These are phyloP conservation scores for Aphaenogaster floridana DNA, from an alignment of 1,140 invertebrate species.

Conservation along the genomic window DNA sequence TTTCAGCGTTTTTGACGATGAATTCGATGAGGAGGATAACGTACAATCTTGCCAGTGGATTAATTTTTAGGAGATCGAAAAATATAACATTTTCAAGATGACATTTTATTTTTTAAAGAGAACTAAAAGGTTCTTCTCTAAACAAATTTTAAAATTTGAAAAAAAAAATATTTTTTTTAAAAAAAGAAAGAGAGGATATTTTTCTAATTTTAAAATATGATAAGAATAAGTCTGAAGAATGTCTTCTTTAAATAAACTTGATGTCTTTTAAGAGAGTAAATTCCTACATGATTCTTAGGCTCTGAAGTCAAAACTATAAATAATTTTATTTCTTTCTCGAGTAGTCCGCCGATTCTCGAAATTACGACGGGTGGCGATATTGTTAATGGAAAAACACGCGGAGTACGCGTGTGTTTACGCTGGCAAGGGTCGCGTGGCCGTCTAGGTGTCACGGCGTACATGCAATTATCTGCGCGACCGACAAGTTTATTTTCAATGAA, in stretches of 20 bases:
- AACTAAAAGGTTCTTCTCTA: neutral
- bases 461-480: conserved; percentile 47
- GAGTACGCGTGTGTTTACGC: neutral
- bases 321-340: conserved; percentile 1
- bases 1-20: conserved; percentile 12
- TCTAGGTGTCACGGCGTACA: conserved; percentile 4
- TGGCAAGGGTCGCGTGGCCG: conserved; percentile 43
- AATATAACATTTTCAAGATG: neutral
- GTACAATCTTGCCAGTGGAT: conserved; percentile 7
- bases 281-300: neutral
- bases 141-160: neutral
- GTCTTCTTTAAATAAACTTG: neutral
- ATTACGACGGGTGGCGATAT: neutral
- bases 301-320: neutral
- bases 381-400: neutral
- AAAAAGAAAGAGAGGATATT: neutral
- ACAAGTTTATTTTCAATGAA: conserved; percentile 70
- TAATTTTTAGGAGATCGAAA: neutral
- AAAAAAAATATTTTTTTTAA: neutral
- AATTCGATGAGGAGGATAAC: neutral
- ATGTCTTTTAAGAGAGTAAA: neutral
- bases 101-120: neutral
- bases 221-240: neutral
- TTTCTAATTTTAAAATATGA: neutral
- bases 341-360: neutral